A percentile compares a stretch with the other conserved stretches of the same genome.
Evolutionary conservation across 2,888 invertebrate genomes (phyloP).

Genomic region (Xylocampa areola): DNA sequence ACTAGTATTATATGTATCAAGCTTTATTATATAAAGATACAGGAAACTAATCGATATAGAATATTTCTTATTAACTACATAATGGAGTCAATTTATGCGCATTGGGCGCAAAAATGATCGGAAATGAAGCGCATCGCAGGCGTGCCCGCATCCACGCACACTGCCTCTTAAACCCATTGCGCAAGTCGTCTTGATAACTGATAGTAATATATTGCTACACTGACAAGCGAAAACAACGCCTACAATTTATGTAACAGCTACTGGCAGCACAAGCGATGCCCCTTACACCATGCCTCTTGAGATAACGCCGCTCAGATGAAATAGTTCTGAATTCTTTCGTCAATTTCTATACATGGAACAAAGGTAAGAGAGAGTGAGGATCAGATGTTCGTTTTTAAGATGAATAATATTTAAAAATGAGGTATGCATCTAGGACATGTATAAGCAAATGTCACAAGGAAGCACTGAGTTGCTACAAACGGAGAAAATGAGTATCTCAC

Average conservation of each 20-base stretch:
- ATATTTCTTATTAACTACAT: slow-evolving; percentile 21
- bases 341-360: slow-evolving; percentile 16
- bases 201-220: slow-evolving; percentile 80
- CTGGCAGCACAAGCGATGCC: slow-evolving; percentile 53
- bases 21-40: slow-evolving; percentile 4
- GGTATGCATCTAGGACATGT: slow-evolving; percentile 34
- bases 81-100: slow-evolving; percentile 21
- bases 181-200: slow-evolving; percentile 77
- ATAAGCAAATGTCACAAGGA: slow-evolving; percentile 30
- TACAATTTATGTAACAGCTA: slow-evolving; percentile 75
- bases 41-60: slow-evolving; percentile 15
- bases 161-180: slow-evolving; percentile 73
- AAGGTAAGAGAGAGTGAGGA: slow-evolving; percentile 9
- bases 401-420: slow-evolving; percentile 13
- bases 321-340: slow-evolving; percentile 20
- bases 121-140: slow-evolving; percentile 59
- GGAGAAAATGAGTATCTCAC: slow-evolving; percentile 44
- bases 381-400: slow-evolving; percentile 1
- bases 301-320: slow-evolving; percentile 40
- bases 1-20: slow-evolving; percentile 2
- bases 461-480: slow-evolving; percentile 22
- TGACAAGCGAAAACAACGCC: slow-evolving; percentile 77
- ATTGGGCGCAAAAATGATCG: slow-evolving; percentile 50
- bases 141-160: slow-evolving; percentile 58
- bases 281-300: slow-evolving; percentile 52